Evolutionary conservation across 2,113 vertebrate genomes (phyloP), one percentile per base, ranked within the genome.

Genomic region (Lanius ludovicianus): DNA sequence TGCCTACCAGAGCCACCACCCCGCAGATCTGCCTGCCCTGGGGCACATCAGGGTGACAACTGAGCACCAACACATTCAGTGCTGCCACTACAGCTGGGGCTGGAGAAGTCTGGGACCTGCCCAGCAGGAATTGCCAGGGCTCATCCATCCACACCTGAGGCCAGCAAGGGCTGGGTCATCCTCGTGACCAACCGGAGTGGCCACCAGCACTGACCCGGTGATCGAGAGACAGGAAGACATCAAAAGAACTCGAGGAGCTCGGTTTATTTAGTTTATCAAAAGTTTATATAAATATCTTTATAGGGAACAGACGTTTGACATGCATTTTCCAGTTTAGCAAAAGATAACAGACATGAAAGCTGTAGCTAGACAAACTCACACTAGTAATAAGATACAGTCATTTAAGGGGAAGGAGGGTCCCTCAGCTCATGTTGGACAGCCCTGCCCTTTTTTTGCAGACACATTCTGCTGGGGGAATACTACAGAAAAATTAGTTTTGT

Each of bases 261-360:
- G 11, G 69, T 97, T 96, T 97, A 95, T 96, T 96, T 79, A 27
- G 68, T 93, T 95, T 81, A 89, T 94, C 91, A 64, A 23, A 84
- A 87, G 77, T 97, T 95, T 87, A 91, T 97, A 49, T 95, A 47
- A 81, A 37, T 75, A 60, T 42, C 91, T 94, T 77, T 90, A 60
- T 31, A 78, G 47, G 92, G 68, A 90, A 95, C 89, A 96, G 47
- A 84, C 46, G 35, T 79, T 89, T 80, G 49, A 94, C 95, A 94
- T 81, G 93, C 69, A 57, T 79, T 95, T 69, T 92, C 70, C 95
- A 82, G 70, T 82, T 81, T 6, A 65, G 94, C 80, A 79, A 7
- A 39, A 84, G 56, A 4, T n/a, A 81, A 95, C 85, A 86, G 89
- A 94, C 79, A 49, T 42, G 71, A 86, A 84, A 87, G 74, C 84